Base-by-base conservation (phyloP, 1,140 invertebrate genomes). In the Drosophila sulfurigaster region DNA sequence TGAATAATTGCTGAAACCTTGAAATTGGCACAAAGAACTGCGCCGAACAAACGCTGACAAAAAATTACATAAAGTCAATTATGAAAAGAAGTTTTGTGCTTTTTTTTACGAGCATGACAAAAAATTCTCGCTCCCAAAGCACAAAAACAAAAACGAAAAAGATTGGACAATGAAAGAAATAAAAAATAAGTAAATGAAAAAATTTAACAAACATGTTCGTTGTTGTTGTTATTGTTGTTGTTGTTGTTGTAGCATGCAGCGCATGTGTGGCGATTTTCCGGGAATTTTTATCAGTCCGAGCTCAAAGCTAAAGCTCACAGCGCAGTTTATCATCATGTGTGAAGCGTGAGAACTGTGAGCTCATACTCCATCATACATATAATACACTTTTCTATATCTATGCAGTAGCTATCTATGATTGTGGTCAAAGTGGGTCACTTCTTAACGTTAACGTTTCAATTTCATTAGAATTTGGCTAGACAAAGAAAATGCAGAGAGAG, bases 1-100 rank as follows among this genome's bases (percentile, higher is more conserved):
- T 74, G 70, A 69, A 67, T 72, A 79, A 79, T 64, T 79, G 77
- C 77, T 79, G 73, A 79, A 68, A 79, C 74, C 67, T 79, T 67
- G 63, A 79, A 78, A 79, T 68, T 54, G 63, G 25, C 71, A 67
- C 43, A 66, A 60, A 51, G 43, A 59, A 76, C 35, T 60, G 41
- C 52, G 57, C 56, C 35, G 8, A 32, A 58, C 52, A 58, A 68
- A 60, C 11, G 64, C 64, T 54, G 68, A 65, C 60, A 71, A 58
- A 11, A 43, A 70, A 57, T 75, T 66, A 75, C 63, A 52, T 59
- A 75, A 62, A 75, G 43, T n/a, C 35, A 28, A 59, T 52, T 51
- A 51, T 63, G 15, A 41, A 25, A 56, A 60, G 28, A 59, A 58
- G 32, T 59, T 25, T 28, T 72, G 35, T 20, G 70, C 70, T 51